Evolutionary conservation across 2,113 vertebrate species (phyloP).

Genomic region (Takifugu flavidus): DNA sequence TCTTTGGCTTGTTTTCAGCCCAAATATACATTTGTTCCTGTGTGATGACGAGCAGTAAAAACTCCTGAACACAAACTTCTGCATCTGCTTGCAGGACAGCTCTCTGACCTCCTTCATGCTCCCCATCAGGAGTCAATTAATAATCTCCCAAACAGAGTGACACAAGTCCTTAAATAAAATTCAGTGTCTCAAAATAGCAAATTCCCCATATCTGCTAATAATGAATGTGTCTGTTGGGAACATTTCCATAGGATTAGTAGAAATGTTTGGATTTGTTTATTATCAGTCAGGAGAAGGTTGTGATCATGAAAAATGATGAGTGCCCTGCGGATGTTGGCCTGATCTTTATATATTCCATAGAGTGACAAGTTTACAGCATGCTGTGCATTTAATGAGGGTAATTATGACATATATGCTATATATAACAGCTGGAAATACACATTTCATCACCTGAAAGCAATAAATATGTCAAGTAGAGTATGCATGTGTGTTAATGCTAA

Average conservation of each 20-base stretch:
- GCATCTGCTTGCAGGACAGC: too few species aligned
- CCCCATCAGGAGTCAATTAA: too few species aligned
- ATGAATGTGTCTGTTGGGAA: slow-evolving; percentile 35
- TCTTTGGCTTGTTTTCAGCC: too few species aligned
- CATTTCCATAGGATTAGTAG: slow-evolving; percentile 48
- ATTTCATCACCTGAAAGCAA: slow-evolving; percentile 4
- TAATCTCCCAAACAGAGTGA: too few species aligned
- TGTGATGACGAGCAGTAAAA: too few species aligned
- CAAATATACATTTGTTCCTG: too few species aligned
- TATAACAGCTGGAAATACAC: slow-evolving; percentile 16
- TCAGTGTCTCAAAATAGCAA: too few species aligned
- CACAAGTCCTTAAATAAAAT: too few species aligned
- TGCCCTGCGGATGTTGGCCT: slow-evolving; percentile 43
- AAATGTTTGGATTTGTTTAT: slow-evolving; percentile 54
- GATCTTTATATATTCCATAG: slow-evolving; percentile 47
- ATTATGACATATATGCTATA: slow-evolving; percentile 24
- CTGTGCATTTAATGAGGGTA: slow-evolving; percentile 32
- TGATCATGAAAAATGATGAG: slow-evolving; percentile 36
- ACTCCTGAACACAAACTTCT: too few species aligned
- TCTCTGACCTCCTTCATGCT: too few species aligned
- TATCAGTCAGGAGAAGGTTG: slow-evolving; percentile 17
- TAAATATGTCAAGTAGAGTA: neutral
- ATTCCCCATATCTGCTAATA: too few species aligned
- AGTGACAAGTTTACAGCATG: slow-evolving; percentile 54
- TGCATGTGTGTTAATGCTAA: neutral